Base-by-base conservation (phyloP, 2,113 vertebrate species). In the Gambusia affinis region DNA sequence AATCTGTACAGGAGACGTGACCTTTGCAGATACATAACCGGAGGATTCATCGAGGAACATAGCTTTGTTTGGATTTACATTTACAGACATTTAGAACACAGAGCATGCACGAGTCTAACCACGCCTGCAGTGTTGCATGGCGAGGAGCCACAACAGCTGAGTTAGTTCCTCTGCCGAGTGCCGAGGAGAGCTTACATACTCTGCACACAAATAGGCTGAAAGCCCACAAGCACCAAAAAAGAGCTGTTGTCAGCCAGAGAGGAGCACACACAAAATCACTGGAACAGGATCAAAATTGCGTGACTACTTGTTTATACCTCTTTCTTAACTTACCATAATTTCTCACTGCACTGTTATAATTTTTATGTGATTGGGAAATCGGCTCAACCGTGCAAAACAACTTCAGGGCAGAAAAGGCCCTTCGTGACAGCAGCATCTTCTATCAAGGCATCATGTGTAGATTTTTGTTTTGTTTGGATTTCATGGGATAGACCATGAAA, bases 41-140 rank as follows among this genome's bases (percentile, higher is more conserved):
- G 67, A 68, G n/a, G 22, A 12, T 66, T 85, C 76, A 74, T 81
- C 12, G 3, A 84, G 83, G 74, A 80, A 64, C 72, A 70, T 77
- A 30, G 68, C 76, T 74, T 67, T 73, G 62, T 69, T 60, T 22
- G 31, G 78, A 39, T 79, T 44, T 76, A 80, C 75, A 67, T 44
- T 75, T 63, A 60, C 68, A 82, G 80, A 83, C 80, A 39, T 60
- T 68, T 71, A 60, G 68, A 81, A 73, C 63, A 76, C 62, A 78
- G 67, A 86, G 60, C 77, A 8, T 0, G 0, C 75, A 22, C 73
- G 22, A 11, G 27, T 60, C 70, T 35, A 65, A 6, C 76, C 78
- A 31, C 29, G 72, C 72, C 88, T 86, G 67, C 80, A 67, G 85
- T 54, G 74, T 28, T 73, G 66, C 76, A 62, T 83, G 76, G 74